Base-by-base conservation (phyloP, 2,113 vertebrate genomes). In the Pomatorhinus ruficollis region DNA sequence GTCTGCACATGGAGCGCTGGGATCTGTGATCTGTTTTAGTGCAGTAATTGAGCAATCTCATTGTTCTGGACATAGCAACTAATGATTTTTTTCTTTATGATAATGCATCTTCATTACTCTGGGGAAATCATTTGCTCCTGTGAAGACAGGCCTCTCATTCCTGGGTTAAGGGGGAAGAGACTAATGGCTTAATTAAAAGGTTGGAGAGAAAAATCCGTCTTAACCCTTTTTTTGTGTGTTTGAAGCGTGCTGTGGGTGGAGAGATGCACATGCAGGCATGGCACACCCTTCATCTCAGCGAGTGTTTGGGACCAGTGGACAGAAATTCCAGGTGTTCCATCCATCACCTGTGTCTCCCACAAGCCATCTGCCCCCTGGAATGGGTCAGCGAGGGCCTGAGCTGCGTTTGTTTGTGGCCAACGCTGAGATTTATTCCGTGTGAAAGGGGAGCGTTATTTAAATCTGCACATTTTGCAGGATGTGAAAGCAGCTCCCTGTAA, bases 81-180 rank as follows among this genome's bases (percentile, higher is more conserved):
- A 87, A 93, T 87, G 93, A 90, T 76, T 96, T 91, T 87, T 87
- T 90, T 88, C 94, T 93, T 76, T 93, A 92, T 96, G 92, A 95
- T 96, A 97, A 95, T 96, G 84, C 6, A 19, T 88, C 93, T 96
- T 96, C 92, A 94, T 96, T 97, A 94, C 92, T 95, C 93, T 84
- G 57, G 93, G 81, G 92, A 96, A 96, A 96, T 96, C 85, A 95
- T 78, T 87, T 95, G 93, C 92, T 96, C 63, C 85, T 78, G 54
- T 80, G 76, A 94, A 96, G 93, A 93, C 92, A 95, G 71, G 88
- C 88, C 37, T 88, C 90, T 92, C 83, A 18, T 86, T 93, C 79
- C 82, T 91, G 85, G 95, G 88, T 93, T 95, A 96, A 96, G 88
- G 95, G 88, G 90, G 87, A 83, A 94, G 88, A 92, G 71, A 95